Base-by-base conservation (phyloP, 2,797 vertebrate species). In the Hapalemur alaotrensis region DNA sequence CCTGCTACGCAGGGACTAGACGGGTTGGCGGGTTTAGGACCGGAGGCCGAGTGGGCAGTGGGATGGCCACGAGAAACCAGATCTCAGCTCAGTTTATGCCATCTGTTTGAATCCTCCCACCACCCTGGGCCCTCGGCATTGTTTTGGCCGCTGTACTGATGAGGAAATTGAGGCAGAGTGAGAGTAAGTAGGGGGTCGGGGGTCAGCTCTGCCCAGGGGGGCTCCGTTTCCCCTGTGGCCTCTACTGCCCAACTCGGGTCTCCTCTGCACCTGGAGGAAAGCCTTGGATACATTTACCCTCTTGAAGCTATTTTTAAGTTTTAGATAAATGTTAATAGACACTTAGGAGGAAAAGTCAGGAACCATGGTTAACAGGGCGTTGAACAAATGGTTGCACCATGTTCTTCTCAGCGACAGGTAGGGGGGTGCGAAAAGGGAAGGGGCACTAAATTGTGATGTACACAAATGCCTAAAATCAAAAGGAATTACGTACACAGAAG, bases 21-120 rank as follows among this genome's bases (percentile, higher is more conserved):
- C 32, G 25, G 11, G 11, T 15, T 46, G 2, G 20, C 38, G 13
- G n/a, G 2, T 30, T 54, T 12, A 32, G 59, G 28, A 15, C 4
- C 52, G 18, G 4, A 20, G 69, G 65, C 1, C 0, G 4, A 63
- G 52, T 10, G 7, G 12, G 15, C 50, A 32, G 0, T 0, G 3
- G 35, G 32, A 0, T 17, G 1, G 17, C 46, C 14, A 20, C 5
- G 46, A 65, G 15, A 72, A 84, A 32, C 18, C 12, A 1, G 28
- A 35, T 35, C 22, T 32, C 2, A 10, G 2, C 35, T 15, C 13
- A 4, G 23, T 25, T 48, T 30, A 15, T 4, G 38, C 35, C 22
- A 23, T 32, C 30, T 43, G 7, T 7, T 28, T 43, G 4, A 25
- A 15, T 52, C 41, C 52, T 3, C 10, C 81, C 35, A 0, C 46